phyloP scores from a whole-genome alignment of 1,140 invertebrate species.

The Pseudomyrmex flavicornis region DNA sequence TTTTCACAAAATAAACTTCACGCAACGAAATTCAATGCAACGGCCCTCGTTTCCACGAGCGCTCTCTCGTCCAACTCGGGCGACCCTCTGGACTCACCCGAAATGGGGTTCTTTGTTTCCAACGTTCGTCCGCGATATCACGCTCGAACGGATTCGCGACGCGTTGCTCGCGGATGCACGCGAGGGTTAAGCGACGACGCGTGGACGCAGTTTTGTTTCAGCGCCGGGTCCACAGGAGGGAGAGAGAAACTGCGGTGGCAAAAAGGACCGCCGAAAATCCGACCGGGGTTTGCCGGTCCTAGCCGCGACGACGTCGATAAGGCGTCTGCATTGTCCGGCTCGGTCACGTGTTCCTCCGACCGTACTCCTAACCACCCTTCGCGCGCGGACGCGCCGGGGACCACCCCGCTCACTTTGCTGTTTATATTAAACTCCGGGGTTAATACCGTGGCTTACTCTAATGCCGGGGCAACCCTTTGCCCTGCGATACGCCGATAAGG shows the following conservation, averaged over 20 bases:
- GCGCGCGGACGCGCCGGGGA: conserved; percentile 27
- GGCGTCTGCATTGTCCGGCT: conserved; percentile 79
- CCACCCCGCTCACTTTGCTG: conserved; percentile 69
- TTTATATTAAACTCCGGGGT: conserved; percentile 84
- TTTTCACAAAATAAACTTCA: neutral
- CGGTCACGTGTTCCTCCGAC: conserved; percentile 73
- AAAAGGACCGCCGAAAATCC: conserved; percentile 55
- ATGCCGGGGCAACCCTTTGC: conserved; percentile 82
- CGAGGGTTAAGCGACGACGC: conserved; percentile 64
- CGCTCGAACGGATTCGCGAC: conserved; percentile 53
- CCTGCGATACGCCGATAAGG: conserved; percentile 82
- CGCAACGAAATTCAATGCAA: conserved; percentile 7
- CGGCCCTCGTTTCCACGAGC: neutral
- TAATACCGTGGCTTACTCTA: conserved; percentile 83
- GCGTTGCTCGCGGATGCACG: conserved; percentile 49
- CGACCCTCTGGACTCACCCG: conserved; percentile 19
- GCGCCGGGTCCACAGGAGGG: neutral
- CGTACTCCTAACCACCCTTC: conserved; percentile 47
- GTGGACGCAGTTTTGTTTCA: conserved; percentile 51
- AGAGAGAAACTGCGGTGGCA: conserved; percentile 23
- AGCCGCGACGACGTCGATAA: conserved; percentile 77
- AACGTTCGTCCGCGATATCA: conserved; percentile 61
- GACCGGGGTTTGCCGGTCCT: conserved; percentile 29
- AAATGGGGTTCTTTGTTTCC: conserved; percentile 54
- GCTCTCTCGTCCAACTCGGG: neutral